These are phyloP conservation scores for Pachydiplax longipennis DNA, from an alignment of 2,888 invertebrate species.

Conservation along the genomic window DNA sequence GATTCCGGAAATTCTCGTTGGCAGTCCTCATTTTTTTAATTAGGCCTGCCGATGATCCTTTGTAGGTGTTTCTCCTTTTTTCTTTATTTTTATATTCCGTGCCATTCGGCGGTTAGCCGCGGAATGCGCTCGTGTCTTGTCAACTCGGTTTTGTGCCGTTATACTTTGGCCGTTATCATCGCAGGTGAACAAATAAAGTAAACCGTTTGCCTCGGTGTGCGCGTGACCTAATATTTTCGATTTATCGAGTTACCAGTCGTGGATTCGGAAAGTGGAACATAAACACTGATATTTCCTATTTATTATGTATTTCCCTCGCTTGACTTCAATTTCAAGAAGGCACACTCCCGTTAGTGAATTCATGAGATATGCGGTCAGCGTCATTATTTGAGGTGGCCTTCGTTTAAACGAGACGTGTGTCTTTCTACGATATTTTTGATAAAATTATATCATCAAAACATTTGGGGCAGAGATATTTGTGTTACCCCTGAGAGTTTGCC, in stretches of 20 bases:
- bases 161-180: neutral
- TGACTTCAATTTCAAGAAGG: neutral
- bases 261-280: neutral
- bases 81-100: neutral
- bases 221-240: neutral
- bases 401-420: neutral
- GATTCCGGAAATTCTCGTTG: neutral
- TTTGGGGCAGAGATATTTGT: too few relatives aligned
- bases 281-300: neutral
- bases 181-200: neutral
- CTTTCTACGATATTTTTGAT: neutral
- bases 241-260: neutral
- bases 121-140: neutral
- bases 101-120: neutral
- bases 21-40: neutral
- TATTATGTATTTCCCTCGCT: neutral
- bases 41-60: neutral
- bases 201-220: neutral
- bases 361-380: neutral
- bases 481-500: too few relatives aligned
- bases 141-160: neutral
- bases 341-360: neutral
- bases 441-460: neutral
- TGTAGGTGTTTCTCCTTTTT: neutral
- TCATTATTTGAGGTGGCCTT: neutral